phyloP scores from a whole-genome alignment of 2,888 invertebrate genomes.

The Steinernema carpocapsae region DNA sequence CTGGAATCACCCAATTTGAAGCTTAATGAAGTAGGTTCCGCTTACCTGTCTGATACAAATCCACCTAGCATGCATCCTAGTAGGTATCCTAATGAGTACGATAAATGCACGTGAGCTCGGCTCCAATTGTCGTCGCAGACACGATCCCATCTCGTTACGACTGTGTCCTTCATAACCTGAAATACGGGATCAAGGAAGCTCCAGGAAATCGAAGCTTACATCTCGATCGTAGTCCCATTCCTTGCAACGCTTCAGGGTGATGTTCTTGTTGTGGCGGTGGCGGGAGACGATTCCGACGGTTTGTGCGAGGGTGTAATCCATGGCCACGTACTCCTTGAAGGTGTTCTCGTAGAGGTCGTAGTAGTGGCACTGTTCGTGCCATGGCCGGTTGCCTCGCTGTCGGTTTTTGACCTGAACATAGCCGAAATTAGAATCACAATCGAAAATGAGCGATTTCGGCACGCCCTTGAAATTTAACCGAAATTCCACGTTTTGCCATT shows the following conservation, averaged over 20 bases:
- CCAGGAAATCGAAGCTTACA: conserved; percentile 40
- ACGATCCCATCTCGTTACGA: conserved; percentile 68
- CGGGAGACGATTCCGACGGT: conserved; percentile 22
- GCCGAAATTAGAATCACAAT: neutral
- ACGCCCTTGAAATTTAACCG: neutral
- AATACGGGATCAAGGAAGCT: too few species aligned
- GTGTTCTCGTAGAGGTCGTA: conserved; percentile 22
- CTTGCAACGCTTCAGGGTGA: conserved; percentile 49
- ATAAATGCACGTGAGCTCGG: conserved; percentile 69
- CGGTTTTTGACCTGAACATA: conserved; percentile 17
- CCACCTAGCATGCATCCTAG: conserved; percentile 68
- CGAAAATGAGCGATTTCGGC: too few species aligned
- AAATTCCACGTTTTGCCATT: too few species aligned
- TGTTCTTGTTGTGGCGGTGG: conserved; percentile 12
- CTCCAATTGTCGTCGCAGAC: conserved; percentile 68
- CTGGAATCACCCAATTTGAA: conserved; percentile 42
- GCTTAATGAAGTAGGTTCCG: neutral
- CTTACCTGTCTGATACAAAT: conserved; percentile 62
- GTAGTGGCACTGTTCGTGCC: conserved; percentile 30
- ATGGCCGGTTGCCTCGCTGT: conserved; percentile 16
- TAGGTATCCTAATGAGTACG: conserved; percentile 68
- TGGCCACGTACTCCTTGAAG: conserved; percentile 22
- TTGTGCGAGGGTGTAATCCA: conserved; percentile 20
- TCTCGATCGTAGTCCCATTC: conserved; percentile 63
- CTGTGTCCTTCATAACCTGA: conserved; percentile 67